Base-by-base conservation (phyloP, 2,888 invertebrate genomes). In the Atethmia centrago region DNA sequence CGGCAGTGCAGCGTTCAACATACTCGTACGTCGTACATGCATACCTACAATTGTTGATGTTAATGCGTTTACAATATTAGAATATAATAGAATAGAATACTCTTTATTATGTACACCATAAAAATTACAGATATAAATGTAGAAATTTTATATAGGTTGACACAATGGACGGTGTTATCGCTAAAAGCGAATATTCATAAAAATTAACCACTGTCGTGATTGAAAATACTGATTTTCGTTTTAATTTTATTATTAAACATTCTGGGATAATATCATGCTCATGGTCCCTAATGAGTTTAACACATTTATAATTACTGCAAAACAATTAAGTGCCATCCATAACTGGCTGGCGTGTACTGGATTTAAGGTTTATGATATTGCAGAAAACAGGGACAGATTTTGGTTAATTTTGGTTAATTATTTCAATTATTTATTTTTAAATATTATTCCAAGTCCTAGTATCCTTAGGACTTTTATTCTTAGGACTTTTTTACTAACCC, bases 291-390 rank as follows among this genome's bases (percentile, higher is more conserved):
- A 79, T 79, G 61, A 71, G 72, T 51, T 62, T 66, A 66, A 61
- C 59, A 68, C 68, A 58, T 56, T 77, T 77, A 77, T 77, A 80
- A 80, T 77, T 64, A 74, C 51, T 40, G 63, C 8, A 64, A 80
- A 77, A 80, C 40, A 74, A 59, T 79, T 76, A 19, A 8, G 63
- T 80, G 25, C 47, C 40, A 14, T 58, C 25, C 40, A 51, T 14
- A 25, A 42, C 9, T 25, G 21, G 63, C 25, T 74, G 45, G 28
- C 45, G 49, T 40, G 4, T 58, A n/a, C 16, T 47, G 62, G 62
- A 77, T 72, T 79, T 45, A 56, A 45, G n/a, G 49, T 56, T 51
- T 49, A 42, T 70, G 25, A 0, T 36, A 36, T 58, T 36, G 14
- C n/a, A 45, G 25, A 51, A 53, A 69, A 28, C 28, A n/a, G 9